Percentiles rank a stretch among this genome's conserved stretches.
phyloP scores from a whole-genome alignment of 2,888 invertebrate species.

The Caprella mutica region DNA sequence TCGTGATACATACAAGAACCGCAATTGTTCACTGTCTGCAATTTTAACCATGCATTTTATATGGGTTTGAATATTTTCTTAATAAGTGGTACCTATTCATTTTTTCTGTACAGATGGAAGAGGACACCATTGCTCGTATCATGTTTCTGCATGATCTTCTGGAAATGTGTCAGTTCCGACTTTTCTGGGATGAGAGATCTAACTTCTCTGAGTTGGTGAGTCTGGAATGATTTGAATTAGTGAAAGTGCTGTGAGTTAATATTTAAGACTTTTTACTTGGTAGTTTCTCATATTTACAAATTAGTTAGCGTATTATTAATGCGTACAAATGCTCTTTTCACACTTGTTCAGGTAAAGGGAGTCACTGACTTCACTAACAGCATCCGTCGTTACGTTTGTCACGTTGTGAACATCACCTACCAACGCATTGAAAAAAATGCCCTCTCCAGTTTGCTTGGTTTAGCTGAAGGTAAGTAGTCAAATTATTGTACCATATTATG shows the following conservation, averaged over 20 bases:
- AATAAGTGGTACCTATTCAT: background rate
- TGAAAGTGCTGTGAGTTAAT: background rate
- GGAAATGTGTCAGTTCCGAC: conserved; percentile 83
- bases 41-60: too few relatives aligned
- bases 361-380: conserved; percentile 88
- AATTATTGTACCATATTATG: too few relatives aligned
- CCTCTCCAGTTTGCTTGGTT: conserved; percentile 73
- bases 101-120: conserved; percentile 46
- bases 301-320: background rate
- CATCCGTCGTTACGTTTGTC: conserved; percentile 90
- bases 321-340: background rate
- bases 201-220: conserved; percentile 36
- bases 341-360: conserved; percentile 54
- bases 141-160: conserved; percentile 78
- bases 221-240: background rate
- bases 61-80: too few relatives aligned
- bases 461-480: conserved; percentile 70
- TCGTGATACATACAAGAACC: background rate
- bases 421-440: conserved; percentile 78
- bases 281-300: background rate
- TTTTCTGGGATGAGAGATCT: conserved; percentile 59
- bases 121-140: conserved; percentile 75
- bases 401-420: conserved; percentile 92
- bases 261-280: background rate
- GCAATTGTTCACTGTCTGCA: background rate